These are phyloP conservation scores for Scolopax rusticola DNA, from an alignment of 2,797 vertebrate genomes.

Conservation along the genomic window DNA sequence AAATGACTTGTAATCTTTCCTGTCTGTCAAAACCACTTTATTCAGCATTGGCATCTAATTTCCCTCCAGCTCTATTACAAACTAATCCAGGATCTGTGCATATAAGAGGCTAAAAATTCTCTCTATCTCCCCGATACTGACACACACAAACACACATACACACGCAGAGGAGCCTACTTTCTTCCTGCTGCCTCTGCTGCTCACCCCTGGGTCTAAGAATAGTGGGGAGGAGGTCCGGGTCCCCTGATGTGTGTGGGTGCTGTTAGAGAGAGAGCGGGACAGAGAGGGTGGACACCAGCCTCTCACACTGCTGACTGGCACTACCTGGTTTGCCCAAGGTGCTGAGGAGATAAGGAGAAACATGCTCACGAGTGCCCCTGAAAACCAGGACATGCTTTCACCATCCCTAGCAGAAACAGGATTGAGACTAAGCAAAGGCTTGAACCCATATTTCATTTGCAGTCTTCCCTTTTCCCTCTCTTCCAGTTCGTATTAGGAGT, in stretches of 20 bases:
- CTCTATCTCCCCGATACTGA: neutral
- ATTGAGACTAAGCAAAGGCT: neutral
- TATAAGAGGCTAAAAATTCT: conserved; percentile 42
- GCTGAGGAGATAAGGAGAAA: neutral
- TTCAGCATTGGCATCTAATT: conserved; percentile 66
- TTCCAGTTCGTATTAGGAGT: neutral
- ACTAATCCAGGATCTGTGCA: conserved; percentile 44
- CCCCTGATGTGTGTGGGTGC: neutral
- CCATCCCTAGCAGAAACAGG: neutral
- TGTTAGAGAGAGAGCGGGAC: neutral
- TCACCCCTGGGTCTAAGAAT: neutral
- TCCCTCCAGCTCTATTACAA: conserved; percentile 63
- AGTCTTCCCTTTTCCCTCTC: neutral
- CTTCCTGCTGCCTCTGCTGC: conserved; percentile 59
- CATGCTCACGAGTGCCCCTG: rapidly evolving
- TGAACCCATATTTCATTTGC: neutral
- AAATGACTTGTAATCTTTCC: conserved; percentile 67
- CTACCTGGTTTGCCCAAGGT: neutral
- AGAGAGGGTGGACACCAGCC: neutral
- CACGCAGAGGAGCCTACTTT: neutral
- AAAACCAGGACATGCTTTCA: neutral
- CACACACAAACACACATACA: neutral
- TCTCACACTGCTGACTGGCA: neutral
- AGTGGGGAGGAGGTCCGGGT: neutral
- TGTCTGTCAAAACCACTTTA: conserved; percentile 71